These are phyloP conservation scores for Neocloeon triangulifer DNA, from an alignment of 1,140 invertebrate species.

Conservation along the genomic window DNA sequence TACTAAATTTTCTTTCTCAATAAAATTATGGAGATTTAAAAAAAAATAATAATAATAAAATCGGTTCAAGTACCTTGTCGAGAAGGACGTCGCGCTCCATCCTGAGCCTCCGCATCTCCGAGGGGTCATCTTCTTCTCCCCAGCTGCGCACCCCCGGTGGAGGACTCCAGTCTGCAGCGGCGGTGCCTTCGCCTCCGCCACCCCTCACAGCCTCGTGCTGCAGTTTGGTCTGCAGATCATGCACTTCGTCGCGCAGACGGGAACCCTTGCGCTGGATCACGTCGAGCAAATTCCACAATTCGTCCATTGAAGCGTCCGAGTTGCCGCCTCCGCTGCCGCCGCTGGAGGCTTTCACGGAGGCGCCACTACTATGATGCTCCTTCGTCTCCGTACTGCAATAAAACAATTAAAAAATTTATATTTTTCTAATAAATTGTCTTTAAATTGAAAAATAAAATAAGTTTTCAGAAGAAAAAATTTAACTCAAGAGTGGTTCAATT, in stretches of 20 bases:
- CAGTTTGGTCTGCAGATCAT: slow-evolving; percentile 17
- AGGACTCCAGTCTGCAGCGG: slow-evolving; percentile 2
- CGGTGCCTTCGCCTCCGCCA: slow-evolving; percentile 12
- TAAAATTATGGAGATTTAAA: too few relatives aligned
- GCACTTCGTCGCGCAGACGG: slow-evolving; percentile 47
- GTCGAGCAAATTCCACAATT: slow-evolving; percentile 62
- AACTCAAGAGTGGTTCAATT: too few relatives aligned
- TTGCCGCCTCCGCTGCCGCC: slow-evolving; percentile 3
- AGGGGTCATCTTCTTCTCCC: slow-evolving; percentile 8
- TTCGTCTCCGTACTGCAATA: slow-evolving; percentile 7
- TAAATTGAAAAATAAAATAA: too few relatives aligned
- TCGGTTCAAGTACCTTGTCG: slow-evolving; percentile 23
- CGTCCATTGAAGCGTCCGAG: slow-evolving; percentile 40
- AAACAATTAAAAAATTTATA: too few relatives aligned
- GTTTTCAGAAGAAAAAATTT: too few relatives aligned
- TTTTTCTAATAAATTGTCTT: too few relatives aligned
- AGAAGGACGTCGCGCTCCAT: slow-evolving; percentile 45
- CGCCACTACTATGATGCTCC: slow-evolving; percentile 7
- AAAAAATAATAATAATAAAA: too few relatives aligned
- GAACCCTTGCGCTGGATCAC: slow-evolving; percentile 60
- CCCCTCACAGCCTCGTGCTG: slow-evolving; percentile 17
- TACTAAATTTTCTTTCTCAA: too few relatives aligned
- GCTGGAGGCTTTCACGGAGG: too few relatives aligned
- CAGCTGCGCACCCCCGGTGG: slow-evolving; percentile 4
- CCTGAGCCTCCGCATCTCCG: slow-evolving; percentile 22